Evolutionary conservation across 2,113 vertebrate species (phyloP).

Genomic region (Hemiprocne comata): DNA sequence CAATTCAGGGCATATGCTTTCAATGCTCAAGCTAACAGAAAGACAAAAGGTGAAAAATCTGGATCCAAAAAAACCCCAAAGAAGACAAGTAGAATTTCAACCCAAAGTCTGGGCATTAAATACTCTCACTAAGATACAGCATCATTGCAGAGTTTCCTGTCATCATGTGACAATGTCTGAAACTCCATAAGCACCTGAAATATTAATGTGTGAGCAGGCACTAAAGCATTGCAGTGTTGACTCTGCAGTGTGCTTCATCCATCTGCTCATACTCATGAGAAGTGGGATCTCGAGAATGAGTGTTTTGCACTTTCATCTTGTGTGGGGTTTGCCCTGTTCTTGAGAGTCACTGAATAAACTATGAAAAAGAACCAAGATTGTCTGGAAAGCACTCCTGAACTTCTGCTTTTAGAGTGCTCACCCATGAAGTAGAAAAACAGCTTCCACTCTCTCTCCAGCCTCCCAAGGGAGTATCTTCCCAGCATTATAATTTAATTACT

Average conservation of each 20-base stretch:
- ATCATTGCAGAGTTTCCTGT: not conserved
- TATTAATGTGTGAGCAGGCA: accelerated
- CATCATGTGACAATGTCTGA: not conserved
- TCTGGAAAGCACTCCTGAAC: not conserved
- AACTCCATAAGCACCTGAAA: not conserved
- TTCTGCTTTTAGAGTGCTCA: not conserved
- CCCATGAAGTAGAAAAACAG: not conserved
- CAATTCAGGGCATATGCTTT: not conserved
- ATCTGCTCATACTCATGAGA: not conserved
- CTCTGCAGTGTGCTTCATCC: not conserved
- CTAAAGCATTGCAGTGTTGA: not conserved
- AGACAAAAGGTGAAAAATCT: not conserved
- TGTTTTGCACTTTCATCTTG: not conserved
- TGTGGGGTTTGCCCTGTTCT: not conserved
- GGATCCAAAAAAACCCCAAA: not conserved
- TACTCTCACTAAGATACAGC: not conserved
- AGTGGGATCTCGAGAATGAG: not conserved
- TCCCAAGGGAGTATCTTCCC: not conserved
- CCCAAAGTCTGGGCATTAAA: not conserved
- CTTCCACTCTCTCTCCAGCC: not conserved
- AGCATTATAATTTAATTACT: not conserved
- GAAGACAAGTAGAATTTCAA: not conserved
- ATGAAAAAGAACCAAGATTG: not conserved
- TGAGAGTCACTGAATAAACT: not conserved
- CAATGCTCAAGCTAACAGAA: not conserved